phyloP scores from a whole-genome alignment of 2,797 vertebrate genomes.

The Chelon labrosus region DNA sequence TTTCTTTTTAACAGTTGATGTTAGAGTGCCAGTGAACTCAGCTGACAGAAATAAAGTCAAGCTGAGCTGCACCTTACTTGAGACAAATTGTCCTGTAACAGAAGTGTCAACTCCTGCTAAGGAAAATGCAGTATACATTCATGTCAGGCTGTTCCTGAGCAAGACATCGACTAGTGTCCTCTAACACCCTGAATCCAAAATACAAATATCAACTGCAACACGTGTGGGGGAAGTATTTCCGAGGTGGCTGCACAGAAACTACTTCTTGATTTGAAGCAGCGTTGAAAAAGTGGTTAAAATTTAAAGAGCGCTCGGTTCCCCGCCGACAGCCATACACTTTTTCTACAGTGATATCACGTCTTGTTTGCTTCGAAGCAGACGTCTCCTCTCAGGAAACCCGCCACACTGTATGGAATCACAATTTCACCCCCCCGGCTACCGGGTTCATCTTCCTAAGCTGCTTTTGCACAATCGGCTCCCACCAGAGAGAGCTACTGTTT shows the following conservation, averaged over 20 bases:
- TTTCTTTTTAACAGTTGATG: too few relatives aligned
- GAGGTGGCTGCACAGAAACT: not conserved
- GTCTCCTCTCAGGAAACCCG: slow-evolving; percentile 42
- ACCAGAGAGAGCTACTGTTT: slow-evolving; percentile 53
- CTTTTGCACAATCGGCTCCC: slow-evolving; percentile 66
- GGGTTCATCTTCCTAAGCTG: slow-evolving; percentile 62
- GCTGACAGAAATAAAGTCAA: not conserved
- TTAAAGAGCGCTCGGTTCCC: slow-evolving; percentile 10
- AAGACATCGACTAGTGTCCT: too few relatives aligned
- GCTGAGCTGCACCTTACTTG: not conserved
- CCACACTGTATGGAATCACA: slow-evolving; percentile 45
- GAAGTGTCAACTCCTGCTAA: slow-evolving; percentile 14
- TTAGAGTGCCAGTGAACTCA: not conserved
- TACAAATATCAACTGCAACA: slow-evolving; percentile 10
- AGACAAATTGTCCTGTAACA: not conserved
- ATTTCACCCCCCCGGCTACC: slow-evolving; percentile 58
- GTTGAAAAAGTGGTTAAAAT: slow-evolving; percentile 3
- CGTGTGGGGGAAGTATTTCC: slow-evolving; percentile 14
- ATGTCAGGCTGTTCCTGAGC: not conserved
- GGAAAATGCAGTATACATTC: not conserved
- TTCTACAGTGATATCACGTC: slow-evolving; percentile 28
- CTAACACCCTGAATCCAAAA: not conserved
- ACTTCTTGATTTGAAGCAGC: slow-evolving; percentile 15
- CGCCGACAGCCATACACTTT: not conserved
- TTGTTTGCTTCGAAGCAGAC: slow-evolving; percentile 53